phyloP scores from a whole-genome alignment of 2,888 invertebrate genomes.

The Philereme vetulata region DNA sequence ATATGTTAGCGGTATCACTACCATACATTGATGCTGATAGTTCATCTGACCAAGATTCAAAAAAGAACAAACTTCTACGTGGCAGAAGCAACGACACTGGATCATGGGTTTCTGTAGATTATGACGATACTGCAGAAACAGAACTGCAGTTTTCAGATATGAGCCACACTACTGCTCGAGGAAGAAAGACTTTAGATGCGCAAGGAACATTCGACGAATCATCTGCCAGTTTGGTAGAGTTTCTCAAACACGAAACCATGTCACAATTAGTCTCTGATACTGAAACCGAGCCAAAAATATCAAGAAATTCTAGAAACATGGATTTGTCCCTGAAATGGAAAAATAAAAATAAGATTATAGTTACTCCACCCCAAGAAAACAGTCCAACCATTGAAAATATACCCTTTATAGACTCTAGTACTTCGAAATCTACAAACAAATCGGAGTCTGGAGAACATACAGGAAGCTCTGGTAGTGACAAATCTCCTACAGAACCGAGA shows the following conservation, averaged over 20 bases:
- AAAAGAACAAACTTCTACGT: slow-evolving; percentile 61
- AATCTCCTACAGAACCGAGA: slow-evolving; percentile 71
- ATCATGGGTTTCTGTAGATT: slow-evolving; percentile 87
- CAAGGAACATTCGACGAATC: slow-evolving; percentile 85
- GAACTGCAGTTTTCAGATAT: slow-evolving; percentile 83
- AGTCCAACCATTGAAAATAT: slow-evolving; percentile 84
- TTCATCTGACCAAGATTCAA: slow-evolving; percentile 77
- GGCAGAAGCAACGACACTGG: slow-evolving; percentile 87
- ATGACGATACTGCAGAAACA: slow-evolving; percentile 86
- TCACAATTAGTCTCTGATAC: slow-evolving; percentile 69
- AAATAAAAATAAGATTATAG: slow-evolving; percentile 83
- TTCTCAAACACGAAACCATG: slow-evolving; percentile 74
- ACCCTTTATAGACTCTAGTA: slow-evolving; percentile 74
- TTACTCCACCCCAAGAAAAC: slow-evolving; percentile 85
- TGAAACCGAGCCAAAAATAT: slow-evolving; percentile 63
- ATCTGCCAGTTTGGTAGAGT: slow-evolving; percentile 79
- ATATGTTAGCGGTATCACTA: slow-evolving; percentile 75
- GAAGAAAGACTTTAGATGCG: slow-evolving; percentile 68
- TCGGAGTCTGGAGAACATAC: slow-evolving; percentile 75
- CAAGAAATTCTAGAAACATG: slow-evolving; percentile 56
- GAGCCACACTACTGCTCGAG: slow-evolving; percentile 53
- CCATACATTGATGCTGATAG: slow-evolving; percentile 82
- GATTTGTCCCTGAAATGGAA: slow-evolving; percentile 76
- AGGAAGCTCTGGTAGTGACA: slow-evolving; percentile 74
- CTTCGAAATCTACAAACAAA: slow-evolving; percentile 66